Conservation (phyloP, 2,113 vertebrate genomes). For the Cranoglanis bouderius region DNA sequence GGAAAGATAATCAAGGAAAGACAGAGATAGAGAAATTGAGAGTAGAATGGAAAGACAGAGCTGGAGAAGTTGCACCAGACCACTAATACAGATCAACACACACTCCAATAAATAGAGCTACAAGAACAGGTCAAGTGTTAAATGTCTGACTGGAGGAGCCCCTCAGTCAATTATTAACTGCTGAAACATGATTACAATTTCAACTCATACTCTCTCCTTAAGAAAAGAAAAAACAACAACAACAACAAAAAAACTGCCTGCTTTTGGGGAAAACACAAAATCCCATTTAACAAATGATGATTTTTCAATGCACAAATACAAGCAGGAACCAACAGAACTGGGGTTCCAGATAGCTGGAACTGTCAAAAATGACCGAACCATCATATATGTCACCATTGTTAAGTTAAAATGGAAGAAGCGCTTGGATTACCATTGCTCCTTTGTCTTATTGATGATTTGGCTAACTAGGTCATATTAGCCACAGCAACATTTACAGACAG, state of each 20-base stretch:
- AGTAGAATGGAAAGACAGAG: not conserved
- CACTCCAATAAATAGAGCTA: not conserved
- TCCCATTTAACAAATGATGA: not conserved
- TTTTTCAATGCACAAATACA: not conserved
- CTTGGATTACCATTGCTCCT: not conserved
- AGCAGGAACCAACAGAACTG: not conserved
- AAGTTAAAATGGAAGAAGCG: not conserved
- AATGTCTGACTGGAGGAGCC: not conserved
- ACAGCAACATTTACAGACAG: not conserved
- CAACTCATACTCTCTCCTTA: not conserved
- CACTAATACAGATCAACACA: conserved; percentile 3
- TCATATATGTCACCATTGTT: not conserved
- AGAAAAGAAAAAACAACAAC: not conserved
- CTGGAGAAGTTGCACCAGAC: not conserved
- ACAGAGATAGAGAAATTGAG: not conserved
- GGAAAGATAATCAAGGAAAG: not conserved
- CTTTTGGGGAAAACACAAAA: not conserved
- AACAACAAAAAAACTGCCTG: not conserved
- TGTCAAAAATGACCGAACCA: not conserved
- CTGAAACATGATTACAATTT: not conserved
- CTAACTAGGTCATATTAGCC: not conserved
- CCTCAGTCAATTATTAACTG: not conserved
- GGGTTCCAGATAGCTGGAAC: too few species aligned
- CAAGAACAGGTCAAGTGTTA: not conserved
- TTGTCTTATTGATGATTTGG: not conserved